phyloP scores from a whole-genome alignment of 2,888 invertebrate species.

The Mythimna lalbum region DNA sequence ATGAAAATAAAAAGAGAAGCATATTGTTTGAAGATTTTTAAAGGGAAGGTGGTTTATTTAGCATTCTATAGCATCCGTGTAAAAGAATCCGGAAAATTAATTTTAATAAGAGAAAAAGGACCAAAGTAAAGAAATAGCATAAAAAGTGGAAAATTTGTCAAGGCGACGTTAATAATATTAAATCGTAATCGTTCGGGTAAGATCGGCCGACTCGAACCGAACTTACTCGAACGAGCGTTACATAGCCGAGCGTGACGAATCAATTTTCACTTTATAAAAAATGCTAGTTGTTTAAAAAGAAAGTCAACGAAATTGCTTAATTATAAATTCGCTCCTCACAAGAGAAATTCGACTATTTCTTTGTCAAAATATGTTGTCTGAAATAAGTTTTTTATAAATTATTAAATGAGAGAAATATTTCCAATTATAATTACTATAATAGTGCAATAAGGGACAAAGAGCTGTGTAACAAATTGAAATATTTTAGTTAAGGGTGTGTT shows the following conservation, averaged over 20 bases:
- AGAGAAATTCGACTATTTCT: neutral
- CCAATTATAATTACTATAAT: constrained; percentile 28
- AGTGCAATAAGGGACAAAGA: constrained; percentile 49
- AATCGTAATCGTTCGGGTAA: too few species aligned
- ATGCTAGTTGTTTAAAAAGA: neutral
- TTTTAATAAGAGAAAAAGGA: neutral
- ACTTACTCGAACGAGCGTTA: too few species aligned
- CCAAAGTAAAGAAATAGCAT: constrained; percentile 1
- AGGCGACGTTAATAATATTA: too few species aligned
- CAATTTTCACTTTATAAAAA: too few species aligned
- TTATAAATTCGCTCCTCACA: neutral
- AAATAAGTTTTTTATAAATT: constrained; percentile 9
- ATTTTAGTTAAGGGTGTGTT: constrained; percentile 49
- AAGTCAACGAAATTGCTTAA: constrained; percentile 27
- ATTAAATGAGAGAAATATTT: constrained; percentile 13
- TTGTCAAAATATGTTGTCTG: constrained; percentile 1
- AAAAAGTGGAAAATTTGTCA: too few species aligned
- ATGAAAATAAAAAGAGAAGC: constrained; percentile 38
- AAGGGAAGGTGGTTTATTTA: neutral
- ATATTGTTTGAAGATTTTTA: constrained; percentile 29
- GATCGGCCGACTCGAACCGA: too few species aligned
- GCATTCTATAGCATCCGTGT: neutral
- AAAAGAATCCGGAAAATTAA: neutral
- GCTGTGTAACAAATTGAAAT: constrained; percentile 16
- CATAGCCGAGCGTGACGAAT: too few species aligned